Evolutionary conservation across 1,140 invertebrate species (phyloP).

Genomic region (Platyscapa corneri): DNA sequence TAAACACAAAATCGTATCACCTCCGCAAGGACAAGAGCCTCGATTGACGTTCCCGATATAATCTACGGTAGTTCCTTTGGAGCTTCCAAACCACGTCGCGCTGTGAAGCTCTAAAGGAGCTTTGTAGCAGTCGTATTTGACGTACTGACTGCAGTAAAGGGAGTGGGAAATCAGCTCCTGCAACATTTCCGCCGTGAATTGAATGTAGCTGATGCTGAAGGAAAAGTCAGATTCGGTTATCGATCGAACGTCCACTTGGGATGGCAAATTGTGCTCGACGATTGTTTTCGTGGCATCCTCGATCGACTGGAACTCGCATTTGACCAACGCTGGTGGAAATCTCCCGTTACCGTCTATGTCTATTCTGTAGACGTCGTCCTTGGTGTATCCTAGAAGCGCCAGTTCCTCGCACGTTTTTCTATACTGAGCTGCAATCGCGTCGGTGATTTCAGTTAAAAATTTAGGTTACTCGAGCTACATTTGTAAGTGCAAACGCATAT

Average conservation of each 20-base stretch:
- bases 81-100: slow-evolving; percentile 92
- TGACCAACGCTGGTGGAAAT: slow-evolving; percentile 91
- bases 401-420: slow-evolving; percentile 94
- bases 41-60: slow-evolving; percentile 88
- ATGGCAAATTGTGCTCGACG: slow-evolving; percentile 93
- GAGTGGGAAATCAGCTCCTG: slow-evolving; percentile 92
- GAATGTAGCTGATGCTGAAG: slow-evolving; percentile 89
- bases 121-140: slow-evolving; percentile 93
- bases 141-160: slow-evolving; percentile 90
- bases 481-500: too few relatives aligned
- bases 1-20: slow-evolving; percentile 69
- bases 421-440: slow-evolving; percentile 80
- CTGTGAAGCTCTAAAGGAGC: slow-evolving; percentile 90
- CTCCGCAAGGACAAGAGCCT: slow-evolving; percentile 79
- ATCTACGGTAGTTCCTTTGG: slow-evolving; percentile 85
- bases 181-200: slow-evolving; percentile 92
- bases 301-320: slow-evolving; percentile 91
- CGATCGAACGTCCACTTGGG: slow-evolving; percentile 89
- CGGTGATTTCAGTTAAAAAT: slow-evolving; percentile 1
- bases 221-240: slow-evolving; percentile 84
- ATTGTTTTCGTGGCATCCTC: slow-evolving; percentile 92
- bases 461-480: too few relatives aligned
- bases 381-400: slow-evolving; percentile 87
- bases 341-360: slow-evolving; percentile 95
- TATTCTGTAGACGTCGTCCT: slow-evolving; percentile 91